Percentiles rank a stretch among this genome's conserved stretches.
phyloP scores from a whole-genome alignment of 2,888 invertebrate genomes.

The Arctia plantaginis region DNA sequence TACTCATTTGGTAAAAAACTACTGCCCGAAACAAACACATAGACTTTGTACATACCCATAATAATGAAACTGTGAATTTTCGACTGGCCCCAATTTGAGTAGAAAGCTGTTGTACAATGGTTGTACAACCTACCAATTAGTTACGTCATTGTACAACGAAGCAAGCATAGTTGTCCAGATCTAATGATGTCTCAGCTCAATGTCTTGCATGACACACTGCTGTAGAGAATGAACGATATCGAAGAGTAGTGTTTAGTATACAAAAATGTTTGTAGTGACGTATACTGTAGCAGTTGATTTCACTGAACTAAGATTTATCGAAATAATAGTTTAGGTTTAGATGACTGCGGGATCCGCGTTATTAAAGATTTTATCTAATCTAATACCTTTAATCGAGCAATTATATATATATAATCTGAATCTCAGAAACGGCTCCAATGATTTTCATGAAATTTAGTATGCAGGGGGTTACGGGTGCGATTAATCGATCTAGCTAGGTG shows the following conservation, averaged over 20 bases:
- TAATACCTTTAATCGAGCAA: too few species aligned
- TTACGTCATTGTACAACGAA: constrained; percentile 8
- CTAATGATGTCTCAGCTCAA: constrained; percentile 63
- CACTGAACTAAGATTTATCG: neutral
- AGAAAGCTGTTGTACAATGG: neutral
- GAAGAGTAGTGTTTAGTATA: neutral
- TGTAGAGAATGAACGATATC: neutral
- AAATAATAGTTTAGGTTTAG: neutral
- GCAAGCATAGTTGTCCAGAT: constrained; percentile 31
- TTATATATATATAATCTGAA: too few species aligned
- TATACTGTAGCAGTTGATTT: neutral
- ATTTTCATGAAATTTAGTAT: too few species aligned
- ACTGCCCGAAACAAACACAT: too few species aligned
- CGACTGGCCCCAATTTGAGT: neutral
- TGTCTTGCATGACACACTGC: constrained; percentile 52
- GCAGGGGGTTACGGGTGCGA: too few species aligned
- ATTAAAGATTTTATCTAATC: too few species aligned
- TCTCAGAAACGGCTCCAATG: too few species aligned
- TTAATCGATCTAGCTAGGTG: too few species aligned
- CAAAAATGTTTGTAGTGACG: neutral
- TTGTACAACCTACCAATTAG: constrained; percentile 20
- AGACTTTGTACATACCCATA: too few species aligned
- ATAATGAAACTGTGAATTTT: neutral
- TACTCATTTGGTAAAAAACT: too few species aligned
- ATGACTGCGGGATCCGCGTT: too few species aligned